Conservation (phyloP, 2,797 vertebrate species). For the Merluccius polli region DNA sequence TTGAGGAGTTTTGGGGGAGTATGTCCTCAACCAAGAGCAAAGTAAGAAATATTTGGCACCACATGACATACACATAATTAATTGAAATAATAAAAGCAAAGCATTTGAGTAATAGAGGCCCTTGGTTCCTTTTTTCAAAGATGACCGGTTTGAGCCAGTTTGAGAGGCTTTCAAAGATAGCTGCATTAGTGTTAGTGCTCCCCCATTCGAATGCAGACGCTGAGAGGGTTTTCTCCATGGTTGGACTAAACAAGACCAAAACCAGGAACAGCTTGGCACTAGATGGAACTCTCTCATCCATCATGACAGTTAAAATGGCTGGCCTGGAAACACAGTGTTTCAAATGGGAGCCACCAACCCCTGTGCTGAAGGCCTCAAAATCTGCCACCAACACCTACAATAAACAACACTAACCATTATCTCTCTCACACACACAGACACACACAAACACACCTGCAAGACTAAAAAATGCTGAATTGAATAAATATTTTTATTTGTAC, state of each 20-base stretch:
- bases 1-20: slow-evolving; percentile 15
- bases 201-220: neutral
- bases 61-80: slow-evolving; percentile 16
- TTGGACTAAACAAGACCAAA: too few relatives aligned
- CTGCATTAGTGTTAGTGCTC: too few relatives aligned
- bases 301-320: too few relatives aligned
- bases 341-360: too few relatives aligned
- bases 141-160: slow-evolving; percentile 3
- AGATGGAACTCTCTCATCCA: too few relatives aligned
- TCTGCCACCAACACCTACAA: too few relatives aligned
- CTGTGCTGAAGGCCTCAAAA: too few relatives aligned
- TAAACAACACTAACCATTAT: neutral
- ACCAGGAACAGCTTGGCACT: neutral
- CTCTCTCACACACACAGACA: too few relatives aligned
- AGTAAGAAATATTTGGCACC: slow-evolving; percentile 23
- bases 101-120: slow-evolving; percentile 13
- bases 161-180: neutral
- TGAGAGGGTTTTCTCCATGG: neutral
- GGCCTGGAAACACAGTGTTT: too few relatives aligned
- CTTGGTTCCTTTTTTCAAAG: neutral
- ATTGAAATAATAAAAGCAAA: slow-evolving; percentile 21
- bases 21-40: slow-evolving; percentile 18
- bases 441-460: too few relatives aligned
- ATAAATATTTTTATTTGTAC: neutral
- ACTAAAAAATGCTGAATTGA: slow-evolving; percentile 5